phyloP scores from a whole-genome alignment of 2,888 invertebrate species.

The Pomacea canaliculata region DNA sequence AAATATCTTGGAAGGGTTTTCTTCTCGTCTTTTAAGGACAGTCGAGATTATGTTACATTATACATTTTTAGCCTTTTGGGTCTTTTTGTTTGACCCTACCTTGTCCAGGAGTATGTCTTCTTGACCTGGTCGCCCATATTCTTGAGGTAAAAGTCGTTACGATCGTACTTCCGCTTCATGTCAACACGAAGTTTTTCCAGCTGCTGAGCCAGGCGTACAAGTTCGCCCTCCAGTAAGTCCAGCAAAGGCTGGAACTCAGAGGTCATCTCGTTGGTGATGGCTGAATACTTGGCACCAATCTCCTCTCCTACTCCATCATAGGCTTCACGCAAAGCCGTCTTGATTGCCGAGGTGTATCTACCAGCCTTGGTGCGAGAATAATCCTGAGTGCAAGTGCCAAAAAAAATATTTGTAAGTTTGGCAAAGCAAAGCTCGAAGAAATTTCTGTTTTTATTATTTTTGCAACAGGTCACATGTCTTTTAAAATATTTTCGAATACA shows the following conservation, averaged over 20 bases:
- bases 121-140: constrained; percentile 40
- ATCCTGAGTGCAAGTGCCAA: background rate
- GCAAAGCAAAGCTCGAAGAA: background rate
- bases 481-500: no score
- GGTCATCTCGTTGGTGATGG: constrained; percentile 39
- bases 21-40: no score
- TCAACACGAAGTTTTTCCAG: constrained; percentile 35
- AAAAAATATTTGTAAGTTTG: background rate
- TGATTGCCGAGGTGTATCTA: background rate
- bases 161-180: constrained; percentile 43
- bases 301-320: constrained; percentile 9
- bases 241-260: constrained; percentile 44
- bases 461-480: no score
- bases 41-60: no score
- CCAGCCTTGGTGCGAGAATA: constrained; percentile 1
- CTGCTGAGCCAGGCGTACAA: constrained; percentile 30
- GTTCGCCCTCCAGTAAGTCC: constrained; percentile 31
- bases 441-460: no score
- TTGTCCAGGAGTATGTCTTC: background rate
- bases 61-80: no score
- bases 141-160: constrained; percentile 48
- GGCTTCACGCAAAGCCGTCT: background rate
- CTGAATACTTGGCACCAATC: constrained; percentile 39
- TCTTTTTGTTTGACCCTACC: background rate
- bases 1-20: no score